Conservation (phyloP, 2,888 invertebrate genomes). For the Lithophane leautieri region DNA sequence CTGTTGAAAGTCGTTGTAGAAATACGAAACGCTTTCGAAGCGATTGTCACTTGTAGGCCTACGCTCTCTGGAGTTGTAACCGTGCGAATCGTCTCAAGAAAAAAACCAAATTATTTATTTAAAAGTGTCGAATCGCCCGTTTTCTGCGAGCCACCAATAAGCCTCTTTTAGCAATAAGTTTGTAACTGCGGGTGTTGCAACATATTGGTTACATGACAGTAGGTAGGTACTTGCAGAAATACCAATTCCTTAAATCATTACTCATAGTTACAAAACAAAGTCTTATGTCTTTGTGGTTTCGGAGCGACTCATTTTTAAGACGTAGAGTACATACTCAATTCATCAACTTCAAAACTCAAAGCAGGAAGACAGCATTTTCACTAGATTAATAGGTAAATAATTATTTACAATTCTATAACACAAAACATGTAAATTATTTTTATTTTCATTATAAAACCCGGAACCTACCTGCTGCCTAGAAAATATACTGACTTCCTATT, state of each 20-base stretch:
- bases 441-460: not conserved
- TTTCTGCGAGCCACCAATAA: no score
- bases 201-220: conserved; percentile 6
- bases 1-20: no score
- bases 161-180: not conserved
- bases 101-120: no score
- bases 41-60: no score
- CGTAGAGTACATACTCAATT: not conserved
- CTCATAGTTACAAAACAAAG: conserved; percentile 34
- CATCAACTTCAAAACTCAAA: not conserved
- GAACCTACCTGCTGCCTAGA: not conserved
- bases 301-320: conserved; percentile 12
- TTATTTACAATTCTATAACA: not conserved
- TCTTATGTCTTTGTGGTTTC: conserved; percentile 27
- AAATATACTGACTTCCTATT: not conserved
- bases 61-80: no score
- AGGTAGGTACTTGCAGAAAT: conserved; percentile 1
- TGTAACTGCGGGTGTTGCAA: not conserved
- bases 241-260: conserved; percentile 39
- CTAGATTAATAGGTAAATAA: not conserved
- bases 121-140: no score
- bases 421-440: not conserved
- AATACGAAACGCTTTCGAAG: no score
- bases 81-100: no score
- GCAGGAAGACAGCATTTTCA: not conserved